Conservation (phyloP, 2,797 vertebrate genomes). For the Danio jaintianensis region DNA sequence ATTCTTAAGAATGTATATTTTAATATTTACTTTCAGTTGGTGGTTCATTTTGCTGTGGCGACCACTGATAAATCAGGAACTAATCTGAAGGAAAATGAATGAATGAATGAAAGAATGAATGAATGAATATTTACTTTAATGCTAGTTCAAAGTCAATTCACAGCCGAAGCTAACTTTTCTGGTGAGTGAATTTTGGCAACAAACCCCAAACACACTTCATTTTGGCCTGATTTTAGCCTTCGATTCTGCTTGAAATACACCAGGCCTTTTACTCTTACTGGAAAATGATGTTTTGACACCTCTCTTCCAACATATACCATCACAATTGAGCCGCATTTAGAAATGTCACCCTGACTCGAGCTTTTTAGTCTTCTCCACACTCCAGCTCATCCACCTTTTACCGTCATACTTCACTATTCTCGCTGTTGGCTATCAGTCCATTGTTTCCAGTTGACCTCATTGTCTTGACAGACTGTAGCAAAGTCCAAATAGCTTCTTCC, state of each 20-base stretch:
- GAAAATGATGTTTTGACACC: conserved; percentile 5
- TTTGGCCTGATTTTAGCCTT: background rate
- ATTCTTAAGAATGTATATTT: too few relatives aligned
- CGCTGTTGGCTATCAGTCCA: conserved; percentile 23
- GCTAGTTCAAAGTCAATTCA: too few relatives aligned
- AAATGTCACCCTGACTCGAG: conserved; percentile 1
- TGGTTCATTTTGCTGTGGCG: too few relatives aligned
- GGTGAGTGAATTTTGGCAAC: too few relatives aligned
- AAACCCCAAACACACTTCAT: too few relatives aligned
- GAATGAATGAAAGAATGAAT: too few relatives aligned
- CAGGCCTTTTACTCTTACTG: background rate
- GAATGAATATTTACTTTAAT: too few relatives aligned
- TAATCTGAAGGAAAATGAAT: too few relatives aligned
- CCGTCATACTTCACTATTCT: conserved; percentile 37
- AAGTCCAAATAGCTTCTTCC: conserved; percentile 53
- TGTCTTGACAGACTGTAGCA: conserved; percentile 46
- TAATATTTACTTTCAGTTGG: too few relatives aligned
- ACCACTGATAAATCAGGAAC: too few relatives aligned
- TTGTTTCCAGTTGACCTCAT: conserved; percentile 42
- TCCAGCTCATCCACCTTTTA: conserved; percentile 30
- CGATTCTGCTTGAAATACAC: background rate
- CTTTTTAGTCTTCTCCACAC: background rate
- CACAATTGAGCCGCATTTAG: background rate
- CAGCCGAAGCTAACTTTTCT: background rate
- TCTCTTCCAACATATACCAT: background rate